Evolutionary conservation across 2,888 invertebrate species (phyloP).

Genomic region (Agrilus mali): DNA sequence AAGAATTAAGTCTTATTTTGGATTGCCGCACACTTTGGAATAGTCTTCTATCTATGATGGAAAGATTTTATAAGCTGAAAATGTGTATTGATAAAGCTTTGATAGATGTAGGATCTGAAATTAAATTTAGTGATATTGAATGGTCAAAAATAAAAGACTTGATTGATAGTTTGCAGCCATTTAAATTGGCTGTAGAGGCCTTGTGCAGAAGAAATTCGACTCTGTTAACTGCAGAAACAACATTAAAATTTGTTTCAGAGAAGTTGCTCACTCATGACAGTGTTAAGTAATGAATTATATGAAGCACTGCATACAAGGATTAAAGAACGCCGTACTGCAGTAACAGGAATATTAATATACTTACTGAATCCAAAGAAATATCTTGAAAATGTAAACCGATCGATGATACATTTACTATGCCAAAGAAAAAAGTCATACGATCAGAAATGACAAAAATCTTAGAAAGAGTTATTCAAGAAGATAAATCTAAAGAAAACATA

Average conservation of each 20-base stretch:
- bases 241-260: slow-evolving; percentile 6
- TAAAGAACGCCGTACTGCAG: slow-evolving; percentile 7
- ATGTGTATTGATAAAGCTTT: background rate
- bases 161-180: slow-evolving; percentile 2
- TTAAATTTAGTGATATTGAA: background rate
- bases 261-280: no score
- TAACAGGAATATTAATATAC: slow-evolving; percentile 8
- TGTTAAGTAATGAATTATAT: no score
- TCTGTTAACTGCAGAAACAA: slow-evolving; percentile 8
- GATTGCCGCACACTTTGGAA: no score
- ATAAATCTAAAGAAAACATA: no score
- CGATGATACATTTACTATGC: no score
- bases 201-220: slow-evolving; percentile 9
- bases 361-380: slow-evolving; percentile 11
- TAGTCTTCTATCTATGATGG: no score
- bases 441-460: no score
- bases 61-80: no score
- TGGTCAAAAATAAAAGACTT: background rate
- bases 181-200: slow-evolving; percentile 8
- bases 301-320: slow-evolving; percentile 3
- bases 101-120: background rate
- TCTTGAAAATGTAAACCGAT: slow-evolving; percentile 7
- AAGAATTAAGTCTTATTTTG: no score
- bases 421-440: no score
- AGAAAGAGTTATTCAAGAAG: no score